Evolutionary conservation across 2,888 invertebrate species (phyloP).

Genomic region (Hartigia nigra): DNA sequence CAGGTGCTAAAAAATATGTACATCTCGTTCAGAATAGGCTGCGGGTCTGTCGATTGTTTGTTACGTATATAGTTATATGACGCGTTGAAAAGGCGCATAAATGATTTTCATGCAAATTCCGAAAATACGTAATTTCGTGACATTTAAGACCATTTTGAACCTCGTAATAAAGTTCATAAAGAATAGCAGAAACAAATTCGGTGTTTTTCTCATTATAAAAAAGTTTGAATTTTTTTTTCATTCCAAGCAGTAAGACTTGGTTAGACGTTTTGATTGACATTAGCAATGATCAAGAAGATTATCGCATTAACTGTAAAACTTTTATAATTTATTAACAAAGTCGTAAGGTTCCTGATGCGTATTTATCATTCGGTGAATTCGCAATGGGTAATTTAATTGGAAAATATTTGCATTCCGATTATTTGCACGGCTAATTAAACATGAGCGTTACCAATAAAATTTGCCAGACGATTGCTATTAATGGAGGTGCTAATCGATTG

Average conservation of each 20-base stretch:
- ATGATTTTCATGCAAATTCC: neutral
- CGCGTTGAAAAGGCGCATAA: neutral
- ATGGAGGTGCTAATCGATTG: neutral
- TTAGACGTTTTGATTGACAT: neutral
- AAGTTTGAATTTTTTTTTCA: neutral
- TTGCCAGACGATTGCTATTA: neutral
- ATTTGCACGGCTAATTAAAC: neutral
- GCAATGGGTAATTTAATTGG: neutral
- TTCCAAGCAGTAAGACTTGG: neutral
- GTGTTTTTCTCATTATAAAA: neutral
- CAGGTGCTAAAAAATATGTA: neutral
- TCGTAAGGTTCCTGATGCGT: neutral
- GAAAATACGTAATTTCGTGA: neutral
- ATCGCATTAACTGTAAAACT: neutral
- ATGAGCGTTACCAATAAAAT: neutral
- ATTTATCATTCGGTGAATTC: too few relatives aligned
- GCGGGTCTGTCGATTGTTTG: neutral
- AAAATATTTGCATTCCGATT: neutral
- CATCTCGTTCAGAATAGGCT: neutral
- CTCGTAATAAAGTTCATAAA: neutral
- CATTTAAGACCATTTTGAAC: too few relatives aligned
- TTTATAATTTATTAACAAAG: neutral
- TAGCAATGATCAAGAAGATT: neutral
- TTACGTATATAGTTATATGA: neutral
- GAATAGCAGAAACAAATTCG: neutral